These are phyloP conservation scores for rabbit (Oryctolagus cuniculus) DNA, from an alignment of 2,113 vertebrate genomes.

Conservation along the genomic window DNA sequence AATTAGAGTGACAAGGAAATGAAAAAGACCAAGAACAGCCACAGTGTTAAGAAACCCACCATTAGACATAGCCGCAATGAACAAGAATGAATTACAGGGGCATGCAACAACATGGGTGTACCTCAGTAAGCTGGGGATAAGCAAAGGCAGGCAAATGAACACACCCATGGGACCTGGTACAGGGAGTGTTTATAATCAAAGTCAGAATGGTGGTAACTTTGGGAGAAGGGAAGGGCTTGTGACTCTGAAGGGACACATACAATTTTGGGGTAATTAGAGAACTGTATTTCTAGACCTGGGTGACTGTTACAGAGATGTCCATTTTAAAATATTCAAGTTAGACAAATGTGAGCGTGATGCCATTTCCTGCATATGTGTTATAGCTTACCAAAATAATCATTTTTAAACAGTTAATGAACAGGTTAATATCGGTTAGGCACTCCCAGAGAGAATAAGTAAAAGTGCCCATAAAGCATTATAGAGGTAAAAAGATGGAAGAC, in stretches of 20 bases:
- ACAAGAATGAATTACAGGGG: too few relatives aligned
- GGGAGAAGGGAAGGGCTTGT: background rate
- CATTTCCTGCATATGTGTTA: background rate
- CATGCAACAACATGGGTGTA: fast-evolving
- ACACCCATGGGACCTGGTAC: background rate
- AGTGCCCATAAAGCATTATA: background rate
- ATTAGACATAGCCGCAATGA: background rate
- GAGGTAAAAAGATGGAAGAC: background rate
- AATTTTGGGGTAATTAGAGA: background rate
- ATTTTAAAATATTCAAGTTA: constrained; percentile 35
- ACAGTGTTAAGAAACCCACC: background rate
- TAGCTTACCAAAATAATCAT: constrained; percentile 29
- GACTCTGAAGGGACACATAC: background rate
- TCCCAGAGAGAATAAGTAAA: background rate
- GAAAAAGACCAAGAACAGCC: background rate
- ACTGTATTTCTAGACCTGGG: background rate
- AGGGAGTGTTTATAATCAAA: background rate
- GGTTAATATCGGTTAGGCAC: background rate
- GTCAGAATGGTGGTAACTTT: background rate
- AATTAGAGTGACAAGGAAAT: background rate
- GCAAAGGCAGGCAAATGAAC: background rate
- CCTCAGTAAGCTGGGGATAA: background rate
- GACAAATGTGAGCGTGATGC: background rate
- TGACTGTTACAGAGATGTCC: background rate
- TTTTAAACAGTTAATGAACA: constrained; percentile 4